Conservation (phyloP, 2,888 invertebrate species). For the Dione vanillae region DNA sequence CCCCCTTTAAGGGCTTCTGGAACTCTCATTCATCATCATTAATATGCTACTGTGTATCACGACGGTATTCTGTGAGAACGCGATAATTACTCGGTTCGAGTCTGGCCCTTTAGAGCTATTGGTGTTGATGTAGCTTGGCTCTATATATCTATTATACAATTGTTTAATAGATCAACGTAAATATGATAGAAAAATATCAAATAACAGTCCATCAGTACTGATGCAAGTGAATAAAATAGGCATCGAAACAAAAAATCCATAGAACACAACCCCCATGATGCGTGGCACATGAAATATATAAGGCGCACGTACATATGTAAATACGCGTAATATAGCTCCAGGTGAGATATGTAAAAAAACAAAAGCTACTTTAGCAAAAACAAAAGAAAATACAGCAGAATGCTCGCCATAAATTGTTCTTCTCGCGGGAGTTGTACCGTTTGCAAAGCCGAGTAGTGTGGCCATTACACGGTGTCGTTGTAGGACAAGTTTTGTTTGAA, state of each 20-base stretch:
- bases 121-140: too few species aligned
- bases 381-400: slow-evolving; percentile 80
- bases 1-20: too few species aligned
- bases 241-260: slow-evolving; percentile 20
- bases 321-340: slow-evolving; percentile 56
- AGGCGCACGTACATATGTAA: slow-evolving; percentile 52
- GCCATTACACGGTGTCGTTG: slow-evolving; percentile 22
- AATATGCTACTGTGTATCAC: too few species aligned
- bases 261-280: slow-evolving; percentile 37
- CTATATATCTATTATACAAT: too few species aligned
- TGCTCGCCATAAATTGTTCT: slow-evolving; percentile 80
- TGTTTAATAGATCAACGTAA: background rate
- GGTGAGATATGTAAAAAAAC: slow-evolving; percentile 50
- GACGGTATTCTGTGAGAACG: too few species aligned
- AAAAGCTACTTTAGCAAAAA: slow-evolving; percentile 70
- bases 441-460: slow-evolving; percentile 74
- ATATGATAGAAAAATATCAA: slow-evolving; percentile 10
- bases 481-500: background rate
- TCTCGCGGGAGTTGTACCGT: slow-evolving; percentile 75
- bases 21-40: too few species aligned
- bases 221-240: slow-evolving; percentile 9
- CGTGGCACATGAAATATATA: slow-evolving; percentile 49
- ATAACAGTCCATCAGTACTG: background rate
- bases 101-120: too few species aligned
- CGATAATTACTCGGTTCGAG: too few species aligned